Conservation (phyloP, 2,113 vertebrate species). For the Tachuris rubrigastra region DNA sequence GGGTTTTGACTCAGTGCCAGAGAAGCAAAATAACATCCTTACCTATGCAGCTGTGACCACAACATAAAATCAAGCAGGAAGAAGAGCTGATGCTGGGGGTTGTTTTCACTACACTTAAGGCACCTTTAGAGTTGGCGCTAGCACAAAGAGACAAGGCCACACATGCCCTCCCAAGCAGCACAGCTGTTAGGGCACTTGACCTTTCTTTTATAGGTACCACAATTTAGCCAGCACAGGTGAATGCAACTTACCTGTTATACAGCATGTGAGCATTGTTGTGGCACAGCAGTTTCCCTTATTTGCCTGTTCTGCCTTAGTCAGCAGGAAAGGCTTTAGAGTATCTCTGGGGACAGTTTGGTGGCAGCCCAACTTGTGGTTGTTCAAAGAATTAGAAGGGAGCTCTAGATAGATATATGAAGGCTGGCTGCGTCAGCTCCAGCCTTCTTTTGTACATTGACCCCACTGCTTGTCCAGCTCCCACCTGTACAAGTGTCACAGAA, state of each 20-base stretch:
- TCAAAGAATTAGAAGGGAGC: background rate
- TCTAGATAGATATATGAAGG: background rate
- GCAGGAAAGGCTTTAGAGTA: background rate
- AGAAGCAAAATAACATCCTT: slow-evolving; percentile 19
- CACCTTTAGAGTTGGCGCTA: background rate
- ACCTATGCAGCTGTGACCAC: slow-evolving; percentile 32
- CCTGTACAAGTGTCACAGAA: background rate
- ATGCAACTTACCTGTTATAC: background rate
- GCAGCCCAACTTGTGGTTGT: background rate
- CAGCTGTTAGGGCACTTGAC: background rate
- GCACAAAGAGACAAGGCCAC: background rate
- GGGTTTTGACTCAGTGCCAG: background rate
- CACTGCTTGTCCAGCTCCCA: background rate
- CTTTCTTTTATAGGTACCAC: background rate
- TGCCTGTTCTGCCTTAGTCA: background rate
- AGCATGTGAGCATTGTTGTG: fast-evolving
- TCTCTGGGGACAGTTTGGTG: fast-evolving
- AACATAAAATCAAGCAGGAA: background rate
- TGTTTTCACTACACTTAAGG: background rate
- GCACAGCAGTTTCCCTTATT: background rate
- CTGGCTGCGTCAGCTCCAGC: background rate
- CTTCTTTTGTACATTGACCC: background rate
- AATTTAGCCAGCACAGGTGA: background rate
- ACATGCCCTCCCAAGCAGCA: fast-evolving
- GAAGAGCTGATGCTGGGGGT: background rate